A percentile compares a stretch with the other conserved stretches of the same genome.
Conservation (phyloP, 2,888 invertebrate genomes). For the Erpobdella octoculata region DNA sequence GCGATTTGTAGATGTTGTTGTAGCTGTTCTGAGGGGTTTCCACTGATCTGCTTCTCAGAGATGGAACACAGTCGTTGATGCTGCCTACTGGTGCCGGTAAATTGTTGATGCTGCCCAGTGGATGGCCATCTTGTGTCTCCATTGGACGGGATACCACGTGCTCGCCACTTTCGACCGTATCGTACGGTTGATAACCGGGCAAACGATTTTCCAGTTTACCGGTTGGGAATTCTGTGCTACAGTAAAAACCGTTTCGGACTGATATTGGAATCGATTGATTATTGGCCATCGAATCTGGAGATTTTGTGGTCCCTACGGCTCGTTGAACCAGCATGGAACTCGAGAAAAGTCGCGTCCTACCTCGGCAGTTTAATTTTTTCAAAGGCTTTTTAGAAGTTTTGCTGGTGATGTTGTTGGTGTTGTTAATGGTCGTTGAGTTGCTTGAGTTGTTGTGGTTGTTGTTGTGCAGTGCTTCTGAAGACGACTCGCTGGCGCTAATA, state of each 20-base stretch:
- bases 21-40: neutral
- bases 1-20: no score
- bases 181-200: neutral
- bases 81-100: neutral
- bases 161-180: no score
- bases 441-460: neutral
- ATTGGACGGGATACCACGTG: no score
- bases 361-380: neutral
- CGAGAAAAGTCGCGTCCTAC: neutral
- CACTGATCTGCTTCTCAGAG: neutral
- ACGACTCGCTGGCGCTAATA: neutral
- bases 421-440: neutral
- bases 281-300: neutral
- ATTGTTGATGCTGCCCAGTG: neutral
- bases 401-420: neutral
- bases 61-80: neutral
- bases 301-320: neutral
- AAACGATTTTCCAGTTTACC: neutral
- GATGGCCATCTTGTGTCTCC: no score
- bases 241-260: neutral
- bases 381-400: neutral
- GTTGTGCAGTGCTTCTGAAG: neutral
- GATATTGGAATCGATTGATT: neutral
- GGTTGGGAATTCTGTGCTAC: neutral
- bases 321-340: constrained; percentile 4